phyloP scores from a whole-genome alignment of 1,140 invertebrate species.

The Metopolophium dirhodum region DNA sequence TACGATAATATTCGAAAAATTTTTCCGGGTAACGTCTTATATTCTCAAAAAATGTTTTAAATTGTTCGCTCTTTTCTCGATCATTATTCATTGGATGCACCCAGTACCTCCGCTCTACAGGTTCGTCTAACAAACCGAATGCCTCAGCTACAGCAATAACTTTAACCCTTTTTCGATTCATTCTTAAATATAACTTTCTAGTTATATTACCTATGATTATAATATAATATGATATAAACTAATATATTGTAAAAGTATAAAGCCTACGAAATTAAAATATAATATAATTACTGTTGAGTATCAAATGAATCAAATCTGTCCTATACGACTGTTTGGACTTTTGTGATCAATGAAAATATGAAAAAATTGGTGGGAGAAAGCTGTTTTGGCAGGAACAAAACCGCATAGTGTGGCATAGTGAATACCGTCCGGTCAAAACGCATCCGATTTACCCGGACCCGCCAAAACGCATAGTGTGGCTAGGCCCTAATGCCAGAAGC shows the following conservation, averaged over 20 bases:
- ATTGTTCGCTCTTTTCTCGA: neutral
- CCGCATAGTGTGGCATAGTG: neutral
- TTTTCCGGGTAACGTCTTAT: neutral
- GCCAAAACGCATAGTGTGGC: neutral
- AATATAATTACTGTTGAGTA: neutral
- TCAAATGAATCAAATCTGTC: neutral
- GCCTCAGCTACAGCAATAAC: slow-evolving; percentile 6
- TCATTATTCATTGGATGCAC: neutral
- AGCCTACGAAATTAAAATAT: neutral
- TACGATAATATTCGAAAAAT: slow-evolving; percentile 12
- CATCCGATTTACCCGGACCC: neutral
- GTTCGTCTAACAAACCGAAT: neutral
- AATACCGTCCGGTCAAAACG: neutral
- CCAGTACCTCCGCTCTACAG: neutral
- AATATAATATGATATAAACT: neutral
- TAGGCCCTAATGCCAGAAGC: no score
- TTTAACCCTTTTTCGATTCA: neutral
- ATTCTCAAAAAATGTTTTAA: neutral
- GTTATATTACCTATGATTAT: neutral
- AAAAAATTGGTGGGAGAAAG: neutral
- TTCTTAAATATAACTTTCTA: neutral
- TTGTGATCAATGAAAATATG: neutral
- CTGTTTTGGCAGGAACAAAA: neutral
- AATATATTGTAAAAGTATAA: neutral
- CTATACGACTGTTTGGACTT: neutral